Conservation (phyloP, 2,888 invertebrate genomes). For the Rhodophaea formosa region DNA sequence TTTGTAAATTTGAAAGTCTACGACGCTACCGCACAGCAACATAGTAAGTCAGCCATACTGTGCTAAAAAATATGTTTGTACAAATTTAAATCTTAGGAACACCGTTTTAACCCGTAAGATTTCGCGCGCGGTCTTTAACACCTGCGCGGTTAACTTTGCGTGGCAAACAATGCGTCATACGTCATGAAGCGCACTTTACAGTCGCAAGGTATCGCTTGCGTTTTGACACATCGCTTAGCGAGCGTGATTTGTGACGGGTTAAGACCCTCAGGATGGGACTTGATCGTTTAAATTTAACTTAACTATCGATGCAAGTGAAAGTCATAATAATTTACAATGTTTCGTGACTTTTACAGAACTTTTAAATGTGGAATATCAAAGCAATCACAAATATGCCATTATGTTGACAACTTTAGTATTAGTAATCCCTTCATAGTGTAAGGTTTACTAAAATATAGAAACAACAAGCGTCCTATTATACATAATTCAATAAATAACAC, state of each 20-base stretch:
- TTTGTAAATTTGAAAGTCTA: slow-evolving; percentile 70
- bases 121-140: slow-evolving; percentile 26
- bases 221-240: slow-evolving; percentile 69
- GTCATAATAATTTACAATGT: slow-evolving; percentile 21
- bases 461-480: no score
- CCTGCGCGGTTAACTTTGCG: slow-evolving; percentile 38
- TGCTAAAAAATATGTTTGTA: slow-evolving; percentile 1
- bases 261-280: slow-evolving; percentile 44
- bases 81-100: slow-evolving; percentile 8
- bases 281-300: slow-evolving; percentile 33
- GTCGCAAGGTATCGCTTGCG: slow-evolving; percentile 69
- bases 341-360: background rate
- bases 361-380: no score
- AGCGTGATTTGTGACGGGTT: slow-evolving; percentile 66
- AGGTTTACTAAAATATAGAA: no score
- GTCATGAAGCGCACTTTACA: slow-evolving; percentile 67
- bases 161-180: slow-evolving; percentile 67
- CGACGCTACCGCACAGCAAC: slow-evolving; percentile 73
- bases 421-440: no score
- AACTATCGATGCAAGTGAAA: slow-evolving; percentile 28
- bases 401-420: no score
- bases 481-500: no score
- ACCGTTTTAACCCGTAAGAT: slow-evolving; percentile 30
- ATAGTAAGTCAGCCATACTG: slow-evolving; percentile 45
- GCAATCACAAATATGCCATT: no score